Base-by-base conservation (phyloP, 2,113 vertebrate species). In the Rhea americana region DNA sequence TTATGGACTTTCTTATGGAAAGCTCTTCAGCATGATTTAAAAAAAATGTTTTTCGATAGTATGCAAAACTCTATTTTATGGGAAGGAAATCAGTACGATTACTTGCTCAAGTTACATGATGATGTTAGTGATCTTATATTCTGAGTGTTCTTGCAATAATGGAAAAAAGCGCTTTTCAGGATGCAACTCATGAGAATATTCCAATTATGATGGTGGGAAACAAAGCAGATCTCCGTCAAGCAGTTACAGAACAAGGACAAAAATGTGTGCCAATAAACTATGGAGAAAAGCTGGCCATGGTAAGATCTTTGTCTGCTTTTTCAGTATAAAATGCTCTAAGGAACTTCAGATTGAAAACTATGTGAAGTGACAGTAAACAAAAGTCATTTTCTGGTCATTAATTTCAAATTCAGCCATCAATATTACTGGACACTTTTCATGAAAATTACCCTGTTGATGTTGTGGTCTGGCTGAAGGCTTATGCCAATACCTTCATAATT, bases 151-250 rank as follows among this genome's bases (percentile, higher is more conserved):
- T 66, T 35, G 61, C 15, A 83, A 9, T 91, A 75, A 87, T 35
- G 35, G 35, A 26, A 88, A 89, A 32, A 76, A 61, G 73, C 20
- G 76, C 5, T 58, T 92, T 67, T 26, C 91, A 99, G 99, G 99
- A 99, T 96, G 96, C 99, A 37, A 97, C 98, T 58, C 97, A 95
- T 1, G 98, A 98, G 37, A 97, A 97, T 70, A 97, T 99, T 97
- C 99, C 99, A 83, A 99, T 99, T 96, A 99, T 99, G 99, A 96
- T 99, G 75, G 98, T 99, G 53, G 99, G 99, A 91, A 99, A 99
- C 93, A 99, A 99, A 94, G 98, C 98, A 90, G 99, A 99, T 96
- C 98, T 99, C 53, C 98, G 98, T 66, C 93, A 97, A 11, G 37
- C 93, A 45, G 84, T 98, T 74, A 85, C 92, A 68, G 81, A 97